These are phyloP conservation scores for Cephus sareptanus DNA, from an alignment of 2,888 invertebrate species.

Conservation along the genomic window DNA sequence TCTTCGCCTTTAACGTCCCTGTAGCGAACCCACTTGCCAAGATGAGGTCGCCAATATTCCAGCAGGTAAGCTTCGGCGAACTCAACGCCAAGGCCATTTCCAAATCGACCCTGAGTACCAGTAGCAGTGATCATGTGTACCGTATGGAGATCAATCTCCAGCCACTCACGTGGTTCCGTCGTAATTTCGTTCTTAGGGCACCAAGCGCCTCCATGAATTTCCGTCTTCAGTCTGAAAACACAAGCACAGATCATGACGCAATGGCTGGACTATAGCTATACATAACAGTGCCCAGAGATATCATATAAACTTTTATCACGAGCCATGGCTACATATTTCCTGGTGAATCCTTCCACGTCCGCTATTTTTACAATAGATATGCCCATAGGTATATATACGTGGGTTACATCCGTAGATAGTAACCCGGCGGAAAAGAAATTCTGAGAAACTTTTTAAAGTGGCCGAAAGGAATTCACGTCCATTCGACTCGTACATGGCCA, in stretches of 20 bases:
- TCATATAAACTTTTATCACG: neutral
- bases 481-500: neutral
- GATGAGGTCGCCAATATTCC: slow-evolving; percentile 73
- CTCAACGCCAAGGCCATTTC: slow-evolving; percentile 77
- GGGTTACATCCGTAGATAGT: neutral
- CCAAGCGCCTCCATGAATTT: slow-evolving; percentile 78
- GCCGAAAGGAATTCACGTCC: neutral
- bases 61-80: slow-evolving; percentile 74
- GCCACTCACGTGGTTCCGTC: slow-evolving; percentile 68
- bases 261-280: neutral
- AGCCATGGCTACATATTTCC: neutral
- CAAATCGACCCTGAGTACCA: slow-evolving; percentile 77
- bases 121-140: slow-evolving; percentile 74
- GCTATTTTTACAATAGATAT: neutral
- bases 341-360: neutral
- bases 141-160: slow-evolving; percentile 72
- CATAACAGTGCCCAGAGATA: neutral
- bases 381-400: neutral
- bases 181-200: slow-evolving; percentile 75
- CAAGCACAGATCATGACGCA: neutral
- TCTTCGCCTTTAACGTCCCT: slow-evolving; percentile 71
- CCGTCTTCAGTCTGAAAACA: slow-evolving; percentile 71
- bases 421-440: neutral
- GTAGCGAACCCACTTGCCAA: slow-evolving; percentile 74
- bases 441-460: neutral